phyloP scores from a whole-genome alignment of 2,797 vertebrate species.

The Coendou prehensilis region DNA sequence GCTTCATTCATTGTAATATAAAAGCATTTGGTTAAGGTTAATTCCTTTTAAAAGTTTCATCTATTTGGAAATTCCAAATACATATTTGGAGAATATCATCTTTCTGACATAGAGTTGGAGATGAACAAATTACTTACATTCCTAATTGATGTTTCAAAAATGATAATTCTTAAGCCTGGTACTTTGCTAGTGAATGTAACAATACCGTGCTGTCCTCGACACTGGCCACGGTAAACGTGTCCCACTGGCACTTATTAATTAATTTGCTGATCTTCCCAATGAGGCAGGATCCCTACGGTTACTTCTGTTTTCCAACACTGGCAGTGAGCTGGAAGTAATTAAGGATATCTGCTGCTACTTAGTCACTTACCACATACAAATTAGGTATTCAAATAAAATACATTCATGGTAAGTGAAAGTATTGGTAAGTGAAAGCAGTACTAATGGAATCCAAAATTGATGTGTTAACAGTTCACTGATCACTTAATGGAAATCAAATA shows the following conservation, averaged over 20 bases:
- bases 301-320: not conserved
- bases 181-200: not conserved
- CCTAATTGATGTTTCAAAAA: not conserved
- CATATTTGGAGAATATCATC: not conserved
- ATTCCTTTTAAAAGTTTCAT: not conserved
- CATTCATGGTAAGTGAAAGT: not conserved
- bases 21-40: not conserved
- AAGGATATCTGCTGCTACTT: not conserved
- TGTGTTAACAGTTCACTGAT: slow-evolving; percentile 2
- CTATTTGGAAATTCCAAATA: slow-evolving; percentile 17
- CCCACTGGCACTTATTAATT: not conserved
- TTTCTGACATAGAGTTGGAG: not conserved
- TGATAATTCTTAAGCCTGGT: not conserved
- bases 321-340: not conserved
- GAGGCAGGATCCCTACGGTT: not conserved
- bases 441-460: not conserved
- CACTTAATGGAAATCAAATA: slow-evolving; percentile 1
- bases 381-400: not conserved
- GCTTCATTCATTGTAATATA: not conserved
- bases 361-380: not conserved
- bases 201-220: not conserved
- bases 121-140: not conserved
- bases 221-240: not conserved
- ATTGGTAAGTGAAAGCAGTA: not conserved
- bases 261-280: not conserved